A percentile compares a stretch with the other conserved stretches of the same genome.
These are phyloP conservation scores for Drosophila emarginata DNA, from an alignment of 2,888 invertebrate species.

Conservation along the genomic window DNA sequence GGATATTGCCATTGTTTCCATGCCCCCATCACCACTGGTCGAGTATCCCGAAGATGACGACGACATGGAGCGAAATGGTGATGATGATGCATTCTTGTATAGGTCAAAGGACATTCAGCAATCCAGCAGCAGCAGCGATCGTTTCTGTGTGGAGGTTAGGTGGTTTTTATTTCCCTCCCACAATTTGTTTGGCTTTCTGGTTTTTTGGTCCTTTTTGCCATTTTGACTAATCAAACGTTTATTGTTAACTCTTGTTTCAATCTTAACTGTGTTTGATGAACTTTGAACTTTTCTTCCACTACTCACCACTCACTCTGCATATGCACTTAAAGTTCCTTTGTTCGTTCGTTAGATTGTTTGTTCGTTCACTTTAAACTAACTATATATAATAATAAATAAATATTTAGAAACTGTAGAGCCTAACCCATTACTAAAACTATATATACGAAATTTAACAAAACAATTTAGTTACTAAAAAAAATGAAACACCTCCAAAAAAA, in stretches of 20 bases:
- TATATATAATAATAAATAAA: background rate
- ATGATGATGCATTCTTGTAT: conserved; percentile 46
- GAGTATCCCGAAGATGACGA: conserved; percentile 94
- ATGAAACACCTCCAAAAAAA: background rate
- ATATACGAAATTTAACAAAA: background rate
- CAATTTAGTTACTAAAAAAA: background rate
- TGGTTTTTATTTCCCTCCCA: conserved; percentile 63
- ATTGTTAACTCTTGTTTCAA: background rate
- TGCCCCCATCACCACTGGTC: conserved; percentile 89
- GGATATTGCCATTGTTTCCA: conserved; percentile 48
- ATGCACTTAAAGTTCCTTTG: conserved; percentile 20
- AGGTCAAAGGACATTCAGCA: conserved; percentile 38
- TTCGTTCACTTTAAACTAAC: background rate
- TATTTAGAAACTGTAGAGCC: background rate
- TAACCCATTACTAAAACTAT: background rate
- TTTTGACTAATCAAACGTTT: background rate
- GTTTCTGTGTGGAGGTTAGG: conserved; percentile 83
- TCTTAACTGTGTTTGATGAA: background rate
- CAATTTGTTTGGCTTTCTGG: conserved; percentile 42
- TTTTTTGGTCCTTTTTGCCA: conserved; percentile 21
- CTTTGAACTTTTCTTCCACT: background rate
- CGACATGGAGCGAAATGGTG: conserved; percentile 23
- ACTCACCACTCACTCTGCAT: conserved; percentile 4
- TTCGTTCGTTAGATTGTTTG: background rate
- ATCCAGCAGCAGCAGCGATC: conserved; percentile 77